Base-by-base conservation (phyloP, 2,113 vertebrate genomes). In the Oryzias celebensis region DNA sequence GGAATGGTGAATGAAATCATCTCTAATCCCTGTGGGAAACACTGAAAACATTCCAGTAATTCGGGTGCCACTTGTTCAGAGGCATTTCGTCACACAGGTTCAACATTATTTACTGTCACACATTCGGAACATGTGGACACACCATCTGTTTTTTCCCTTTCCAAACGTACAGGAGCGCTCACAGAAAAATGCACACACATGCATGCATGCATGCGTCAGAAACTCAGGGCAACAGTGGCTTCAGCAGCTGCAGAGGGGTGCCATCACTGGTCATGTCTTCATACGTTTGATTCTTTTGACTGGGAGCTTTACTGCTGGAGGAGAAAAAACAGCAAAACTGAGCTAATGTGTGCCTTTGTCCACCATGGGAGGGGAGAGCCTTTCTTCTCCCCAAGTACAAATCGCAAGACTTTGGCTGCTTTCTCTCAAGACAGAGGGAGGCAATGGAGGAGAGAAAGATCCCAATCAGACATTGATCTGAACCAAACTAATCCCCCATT, bases 401-500 rank as follows among this genome's bases (percentile, higher is more conserved):
- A 91, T 90, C 89, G 83, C 78, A 80, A 85, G 82, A 82, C 89
- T 88, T 85, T 87, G 76, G 82, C 68, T 28, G 82, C 81, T 87
- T 90, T 92, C 87, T 90, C 69, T 66, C 26, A 44, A 65, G 84
- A 85, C 88, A 81, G 76, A 87, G 86, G 80, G 88, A 85, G 85
- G 84, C 88, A 82, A 88, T 87, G 86, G 85, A 44, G n/a, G 64
- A 85, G 85, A 88, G 86, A 88, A 87, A 90, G 91, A 91, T 90
- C 85, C 90, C 89, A 91, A 91, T 88, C 87, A 88, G 87, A 85
- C 86, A 86, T 89, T 89, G 88, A 92, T 92, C 90, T 90, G 90
- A 92, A 89, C 86, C 90, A 90, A 90, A 85, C 87, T 92, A 92
- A 93, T 93, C 92, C 92, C 85, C 90, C 83, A 93, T 93, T 91